phyloP scores from a whole-genome alignment of 2,888 invertebrate genomes.

The Nephrotoma guestfalica region DNA sequence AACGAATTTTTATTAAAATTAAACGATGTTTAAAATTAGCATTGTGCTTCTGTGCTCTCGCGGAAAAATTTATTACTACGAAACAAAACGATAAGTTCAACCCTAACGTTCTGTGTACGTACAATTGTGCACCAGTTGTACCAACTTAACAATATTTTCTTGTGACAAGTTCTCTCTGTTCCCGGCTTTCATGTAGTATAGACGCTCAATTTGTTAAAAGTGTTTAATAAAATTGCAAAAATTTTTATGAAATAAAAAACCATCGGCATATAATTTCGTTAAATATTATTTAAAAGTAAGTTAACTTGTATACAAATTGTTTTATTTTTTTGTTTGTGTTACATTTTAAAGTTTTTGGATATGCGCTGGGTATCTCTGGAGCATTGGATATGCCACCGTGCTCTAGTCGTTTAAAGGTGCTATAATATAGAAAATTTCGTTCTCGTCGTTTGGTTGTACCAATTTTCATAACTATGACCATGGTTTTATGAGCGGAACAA shows the following conservation, averaged over 20 bases:
- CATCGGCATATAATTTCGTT: background rate
- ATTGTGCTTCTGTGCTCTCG: too few species aligned
- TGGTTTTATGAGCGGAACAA: constrained; percentile 1
- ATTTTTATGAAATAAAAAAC: background rate
- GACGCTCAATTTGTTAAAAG: background rate
- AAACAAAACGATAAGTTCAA: background rate
- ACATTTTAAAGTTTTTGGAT: background rate
- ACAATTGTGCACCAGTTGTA: background rate
- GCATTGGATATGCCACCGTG: background rate
- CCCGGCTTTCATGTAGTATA: background rate
- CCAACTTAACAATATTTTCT: background rate
- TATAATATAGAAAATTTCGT: background rate
- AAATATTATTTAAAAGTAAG: background rate
- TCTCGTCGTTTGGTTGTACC: constrained; percentile 1
- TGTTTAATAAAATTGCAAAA: background rate
- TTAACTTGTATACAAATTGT: background rate
- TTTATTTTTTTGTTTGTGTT: background rate
- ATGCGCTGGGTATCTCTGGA: constrained; percentile 2
- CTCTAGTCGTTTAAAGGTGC: constrained; percentile 1
- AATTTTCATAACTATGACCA: background rate
- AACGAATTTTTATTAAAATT: too few species aligned
- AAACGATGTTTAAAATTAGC: too few species aligned
- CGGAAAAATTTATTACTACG: too few species aligned
- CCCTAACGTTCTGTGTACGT: background rate
- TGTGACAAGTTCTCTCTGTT: background rate